Base-by-base conservation (phyloP, 2,888 invertebrate species). In the Morpho deidamia region DNA sequence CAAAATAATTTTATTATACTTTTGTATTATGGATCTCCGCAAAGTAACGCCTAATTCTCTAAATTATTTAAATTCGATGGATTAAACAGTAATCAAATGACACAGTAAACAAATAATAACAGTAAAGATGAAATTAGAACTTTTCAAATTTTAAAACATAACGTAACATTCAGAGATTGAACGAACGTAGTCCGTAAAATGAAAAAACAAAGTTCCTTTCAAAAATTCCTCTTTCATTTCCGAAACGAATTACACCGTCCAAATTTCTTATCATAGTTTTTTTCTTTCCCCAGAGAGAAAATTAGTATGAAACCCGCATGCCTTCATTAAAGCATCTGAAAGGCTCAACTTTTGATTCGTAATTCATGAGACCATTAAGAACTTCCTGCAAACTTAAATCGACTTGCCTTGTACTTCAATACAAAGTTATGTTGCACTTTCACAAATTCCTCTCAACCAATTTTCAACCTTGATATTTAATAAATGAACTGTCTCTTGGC, bases 331-430 rank as follows among this genome's bases (percentile, higher is more conserved):
- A 67, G 60, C 59, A 60, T 57, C 59, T 61, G 60, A 62, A 59
- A 62, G 61, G 58, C 56, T 59, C 57, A 69, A 69, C 60, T 69
- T 70, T 64, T 63, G 67, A 70, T 69, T 70, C 66, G 71, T 72
- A 72, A 76, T 76, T 76, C 76, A 71, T 70, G 74, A 74, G 76
- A 74, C 74, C 74, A 76, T 76, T 74, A 76, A 65, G 71, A 75
- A 76, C 65, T 75, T 71, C 65, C 65, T 58, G 58, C 64, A 72
- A 72, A 77, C 75, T 77, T 76, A 71, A 78, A 78, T 78, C 74
- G 75, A 76, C 75, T 77, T 78, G 71, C 66, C 74, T 71, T 78
- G 76, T 78, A 74, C 67, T 62, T 56, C 47, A 44, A 33, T 51
- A 63, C 66, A 68, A 67, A 59, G 58, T 69, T 63, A 47, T 44